phyloP scores from a whole-genome alignment of 2,888 invertebrate genomes.

The Cephus nigrinus region DNA sequence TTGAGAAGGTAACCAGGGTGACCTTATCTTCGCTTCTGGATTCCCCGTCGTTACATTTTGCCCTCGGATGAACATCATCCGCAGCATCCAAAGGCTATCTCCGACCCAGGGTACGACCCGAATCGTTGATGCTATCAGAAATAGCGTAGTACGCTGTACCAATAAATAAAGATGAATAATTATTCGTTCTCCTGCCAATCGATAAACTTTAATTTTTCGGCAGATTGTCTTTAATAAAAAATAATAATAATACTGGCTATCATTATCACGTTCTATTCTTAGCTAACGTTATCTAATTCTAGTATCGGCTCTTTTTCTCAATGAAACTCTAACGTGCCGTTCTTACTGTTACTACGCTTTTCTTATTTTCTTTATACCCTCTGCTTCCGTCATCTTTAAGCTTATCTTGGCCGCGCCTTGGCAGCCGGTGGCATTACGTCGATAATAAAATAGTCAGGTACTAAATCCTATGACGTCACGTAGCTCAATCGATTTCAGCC shows the following conservation, averaged over 20 bases:
- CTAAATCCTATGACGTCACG: too few relatives aligned
- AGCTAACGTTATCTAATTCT: too few relatives aligned
- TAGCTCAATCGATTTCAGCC: constrained; percentile 33
- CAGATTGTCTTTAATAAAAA: too few relatives aligned
- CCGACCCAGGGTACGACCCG: constrained; percentile 34
- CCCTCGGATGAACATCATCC: neutral
- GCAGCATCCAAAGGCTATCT: neutral
- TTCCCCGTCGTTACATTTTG: neutral
- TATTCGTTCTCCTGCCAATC: too few relatives aligned
- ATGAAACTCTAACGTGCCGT: too few relatives aligned
- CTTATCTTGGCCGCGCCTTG: constrained; percentile 18
- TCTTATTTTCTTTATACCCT: neutral
- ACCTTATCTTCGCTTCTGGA: neutral
- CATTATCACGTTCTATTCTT: too few relatives aligned
- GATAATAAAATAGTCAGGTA: constrained; percentile 28
- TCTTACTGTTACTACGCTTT: too few relatives aligned
- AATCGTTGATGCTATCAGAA: constrained; percentile 34
- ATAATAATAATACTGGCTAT: too few relatives aligned
- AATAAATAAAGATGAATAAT: too few relatives aligned
- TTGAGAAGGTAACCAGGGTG: neutral
- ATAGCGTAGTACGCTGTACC: too few relatives aligned
- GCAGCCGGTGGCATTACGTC: constrained; percentile 38
- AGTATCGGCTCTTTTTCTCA: too few relatives aligned
- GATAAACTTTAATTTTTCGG: too few relatives aligned
- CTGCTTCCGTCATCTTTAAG: neutral